Evolutionary conservation across 2,888 invertebrate species (phyloP).

Genomic region (Melangyna quadrimaculata): DNA sequence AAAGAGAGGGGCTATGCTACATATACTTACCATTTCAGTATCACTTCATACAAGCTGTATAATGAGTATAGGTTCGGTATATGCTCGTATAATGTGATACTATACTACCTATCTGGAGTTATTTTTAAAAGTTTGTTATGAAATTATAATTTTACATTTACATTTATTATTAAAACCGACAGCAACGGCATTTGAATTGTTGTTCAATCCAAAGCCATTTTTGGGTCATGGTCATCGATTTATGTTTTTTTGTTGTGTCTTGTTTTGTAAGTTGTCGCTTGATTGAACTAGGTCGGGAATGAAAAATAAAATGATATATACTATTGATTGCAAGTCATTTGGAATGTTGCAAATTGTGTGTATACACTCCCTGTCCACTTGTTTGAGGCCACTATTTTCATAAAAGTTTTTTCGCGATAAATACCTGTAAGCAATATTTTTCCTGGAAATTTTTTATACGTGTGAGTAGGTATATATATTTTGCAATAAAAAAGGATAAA

Average conservation of each 20-base stretch:
- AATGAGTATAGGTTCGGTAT: no score
- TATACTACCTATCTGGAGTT: conserved; percentile 14
- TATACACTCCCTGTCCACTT: no score
- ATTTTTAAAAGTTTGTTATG: conserved; percentile 62
- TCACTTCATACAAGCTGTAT: not conserved
- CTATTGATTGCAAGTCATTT: not conserved
- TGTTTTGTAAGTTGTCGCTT: not conserved
- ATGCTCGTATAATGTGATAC: no score
- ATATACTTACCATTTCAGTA: conserved; percentile 1
- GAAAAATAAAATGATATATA: not conserved
- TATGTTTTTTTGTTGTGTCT: conserved; percentile 18
- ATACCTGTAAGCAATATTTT: no score
- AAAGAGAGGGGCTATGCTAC: not conserved
- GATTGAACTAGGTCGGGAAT: conserved; percentile 63
- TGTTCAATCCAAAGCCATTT: conserved; percentile 28
- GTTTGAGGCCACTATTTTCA: no score
- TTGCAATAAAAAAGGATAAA: no score
- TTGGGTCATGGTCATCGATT: conserved; percentile 70
- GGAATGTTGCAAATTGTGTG: no score
- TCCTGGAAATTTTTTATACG: no score
- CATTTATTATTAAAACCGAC: conserved; percentile 51
- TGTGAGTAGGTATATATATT: no score
- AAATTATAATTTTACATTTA: conserved; percentile 65
- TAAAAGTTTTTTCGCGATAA: no score
- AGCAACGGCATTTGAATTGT: conserved; percentile 53